Percentiles rank a stretch among this genome's conserved stretches.
Conservation (phyloP, 2,797 vertebrate species). For the Gallinago stenura region DNA sequence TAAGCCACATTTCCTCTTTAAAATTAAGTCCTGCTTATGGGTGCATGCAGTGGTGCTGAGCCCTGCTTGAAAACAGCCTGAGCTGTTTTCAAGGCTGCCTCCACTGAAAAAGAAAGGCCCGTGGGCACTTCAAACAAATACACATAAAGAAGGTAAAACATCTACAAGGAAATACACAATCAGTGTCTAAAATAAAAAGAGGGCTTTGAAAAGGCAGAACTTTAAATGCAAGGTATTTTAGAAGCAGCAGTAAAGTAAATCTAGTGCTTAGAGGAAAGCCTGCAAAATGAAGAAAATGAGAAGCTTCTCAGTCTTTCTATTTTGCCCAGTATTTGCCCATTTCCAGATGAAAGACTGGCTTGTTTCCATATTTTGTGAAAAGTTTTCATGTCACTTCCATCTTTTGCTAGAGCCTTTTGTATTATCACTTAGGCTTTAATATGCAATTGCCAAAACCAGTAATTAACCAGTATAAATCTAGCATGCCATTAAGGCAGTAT, state of each 20-base stretch:
- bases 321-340: background rate
- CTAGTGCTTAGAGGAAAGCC: conserved; percentile 35
- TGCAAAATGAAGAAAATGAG: conserved; percentile 65
- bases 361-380: background rate
- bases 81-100: background rate
- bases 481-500: background rate
- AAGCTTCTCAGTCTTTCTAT: conserved; percentile 78
- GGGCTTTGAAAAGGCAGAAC: conserved; percentile 12
- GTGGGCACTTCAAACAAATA: background rate
- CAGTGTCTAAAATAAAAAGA: background rate
- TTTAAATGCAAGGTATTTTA: conserved; percentile 7
- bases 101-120: background rate
- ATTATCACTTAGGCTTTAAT: background rate
- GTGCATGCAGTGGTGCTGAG: background rate
- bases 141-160: background rate
- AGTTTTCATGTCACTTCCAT: background rate
- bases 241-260: conserved; percentile 52
- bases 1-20: background rate
- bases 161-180: background rate
- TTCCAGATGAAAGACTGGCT: background rate
- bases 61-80: background rate
- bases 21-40: background rate
- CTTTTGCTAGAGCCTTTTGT: conserved; percentile 35
- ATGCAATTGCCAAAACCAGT: background rate
- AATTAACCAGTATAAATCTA: background rate